Evolutionary conservation across 2,113 vertebrate genomes (phyloP), one percentile per base, ranked within the genome.

Genomic region (Ictalurus furcatus): DNA sequence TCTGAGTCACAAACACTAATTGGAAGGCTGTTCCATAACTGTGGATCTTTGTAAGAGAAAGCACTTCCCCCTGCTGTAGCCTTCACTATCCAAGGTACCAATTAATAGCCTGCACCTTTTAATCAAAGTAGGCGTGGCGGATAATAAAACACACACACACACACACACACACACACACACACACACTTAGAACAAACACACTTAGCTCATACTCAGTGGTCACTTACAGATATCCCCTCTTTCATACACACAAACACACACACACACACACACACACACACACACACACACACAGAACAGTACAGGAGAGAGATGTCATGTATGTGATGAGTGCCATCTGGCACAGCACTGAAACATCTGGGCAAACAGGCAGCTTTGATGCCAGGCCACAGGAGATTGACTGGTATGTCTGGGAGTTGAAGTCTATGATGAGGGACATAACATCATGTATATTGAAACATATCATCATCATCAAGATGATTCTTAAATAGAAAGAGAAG

Each of bases 351-450:
- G 37, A 65, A 54, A 76, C 90, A 90, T 85, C 84, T 90, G 87
- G 85, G 78, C 67, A 88, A 88, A 88, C 87, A 90, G 34, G 58
- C 84, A 76, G 67, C 67, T 74, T 56, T 90, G 90, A 90, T 88
- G 84, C 88, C 87, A 84, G 56, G 67, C 71, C 67, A 48, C 84
- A 21, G 84, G 87, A 84, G 87, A 90, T 86, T 82, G 84, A 63
- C 30, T n/a, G 73, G 76, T 48, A 40, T 78, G 87, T 90, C 69
- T 86, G 87, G 9, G 76, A 76, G 25, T 21, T 1, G 6, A 69
- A 63, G 63, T 74, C 25, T 44, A 76, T 40, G 56, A 83, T 52
- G 78, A 83, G 87, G 87, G 23, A 73, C 37, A 40, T 54, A 48
- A 9, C 34, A 76, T 6, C 9, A 12, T 1, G 2, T 16, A 54